A percentile compares a stretch with the other conserved stretches of the same genome.
Evolutionary conservation across 2,113 vertebrate genomes (phyloP).

Genomic region (Gadus chalcogrammus): DNA sequence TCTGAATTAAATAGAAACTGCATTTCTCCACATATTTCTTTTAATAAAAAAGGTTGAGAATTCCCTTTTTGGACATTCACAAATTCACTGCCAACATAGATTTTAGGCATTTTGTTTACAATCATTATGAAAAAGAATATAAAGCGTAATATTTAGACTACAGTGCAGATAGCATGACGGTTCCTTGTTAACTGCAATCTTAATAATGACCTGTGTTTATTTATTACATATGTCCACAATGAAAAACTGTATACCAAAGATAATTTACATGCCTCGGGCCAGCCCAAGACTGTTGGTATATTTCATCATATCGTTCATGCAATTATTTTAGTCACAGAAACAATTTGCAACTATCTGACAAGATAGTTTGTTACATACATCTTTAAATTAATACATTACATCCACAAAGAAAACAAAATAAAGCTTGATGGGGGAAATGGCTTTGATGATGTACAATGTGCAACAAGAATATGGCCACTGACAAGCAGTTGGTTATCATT

Average conservation of each 20-base stretch:
- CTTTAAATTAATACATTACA: constrained; percentile 38
- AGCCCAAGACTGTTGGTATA: constrained; percentile 81
- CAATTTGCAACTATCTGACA: constrained; percentile 32
- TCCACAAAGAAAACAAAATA: constrained; percentile 30
- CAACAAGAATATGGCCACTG: constrained; percentile 16
- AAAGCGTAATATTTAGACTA: constrained; percentile 62
- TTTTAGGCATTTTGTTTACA: constrained; percentile 60
- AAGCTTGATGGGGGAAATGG: constrained; percentile 21
- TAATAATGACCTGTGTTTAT: constrained; percentile 48
- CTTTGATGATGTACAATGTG: constrained; percentile 13
- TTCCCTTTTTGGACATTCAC: constrained; percentile 78
- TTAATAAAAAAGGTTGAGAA: constrained; percentile 83
- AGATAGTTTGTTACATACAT: constrained; percentile 31
- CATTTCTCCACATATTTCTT: background rate
- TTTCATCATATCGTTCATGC: constrained; percentile 31
- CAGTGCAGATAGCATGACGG: constrained; percentile 50
- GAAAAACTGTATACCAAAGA: constrained; percentile 73
- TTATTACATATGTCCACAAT: constrained; percentile 67
- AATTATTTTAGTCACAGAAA: constrained; percentile 28
- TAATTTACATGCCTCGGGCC: constrained; percentile 78
- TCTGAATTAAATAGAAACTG: too few relatives aligned
- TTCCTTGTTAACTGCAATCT: constrained; percentile 42
- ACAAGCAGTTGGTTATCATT: background rate
- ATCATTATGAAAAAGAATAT: constrained; percentile 57
- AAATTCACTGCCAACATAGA: constrained; percentile 58